These are phyloP conservation scores for Agrotis exclamationis DNA, from an alignment of 2,888 invertebrate species.

Conservation along the genomic window DNA sequence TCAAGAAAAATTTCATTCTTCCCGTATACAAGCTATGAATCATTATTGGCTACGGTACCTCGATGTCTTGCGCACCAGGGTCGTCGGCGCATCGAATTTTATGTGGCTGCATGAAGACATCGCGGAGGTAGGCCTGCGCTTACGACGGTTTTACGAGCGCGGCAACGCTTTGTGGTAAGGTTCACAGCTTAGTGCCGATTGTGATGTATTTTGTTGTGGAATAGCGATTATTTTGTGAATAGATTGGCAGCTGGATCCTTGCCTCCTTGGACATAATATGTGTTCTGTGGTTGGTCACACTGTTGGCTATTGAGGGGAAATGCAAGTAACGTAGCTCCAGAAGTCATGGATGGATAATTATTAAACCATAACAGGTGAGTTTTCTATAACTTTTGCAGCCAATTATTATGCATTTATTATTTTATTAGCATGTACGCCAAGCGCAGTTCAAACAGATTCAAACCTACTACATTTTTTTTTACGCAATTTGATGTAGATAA, in stretches of 20 bases:
- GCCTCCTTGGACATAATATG: too few relatives aligned
- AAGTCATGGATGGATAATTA: too few relatives aligned
- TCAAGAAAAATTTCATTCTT: background rate
- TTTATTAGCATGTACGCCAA: too few relatives aligned
- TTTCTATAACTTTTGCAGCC: too few relatives aligned
- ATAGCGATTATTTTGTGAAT: background rate
- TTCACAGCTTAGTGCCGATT: conserved; percentile 44
- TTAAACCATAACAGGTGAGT: too few relatives aligned
- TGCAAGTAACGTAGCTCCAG: background rate
- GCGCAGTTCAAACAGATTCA: too few relatives aligned
- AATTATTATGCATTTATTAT: too few relatives aligned
- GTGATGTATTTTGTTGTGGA: background rate
- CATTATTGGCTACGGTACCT: conserved; percentile 28
- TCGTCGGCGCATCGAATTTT: conserved; percentile 57
- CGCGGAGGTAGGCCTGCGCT: conserved; percentile 74
- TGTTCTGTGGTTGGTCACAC: too few relatives aligned
- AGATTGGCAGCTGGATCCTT: background rate
- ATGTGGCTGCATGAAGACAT: conserved; percentile 80
- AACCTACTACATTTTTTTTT: too few relatives aligned
- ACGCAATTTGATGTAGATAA: too few relatives aligned
- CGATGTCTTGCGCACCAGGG: conserved; percentile 32
- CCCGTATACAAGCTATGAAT: background rate
- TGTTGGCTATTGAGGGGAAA: background rate
- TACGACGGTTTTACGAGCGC: conserved; percentile 78
- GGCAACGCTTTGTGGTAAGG: conserved; percentile 78